Percentiles rank a stretch among this genome's conserved stretches.
Evolutionary conservation across 2,797 vertebrate genomes (phyloP).

Genomic region (Pyrocephalus nanus): DNA sequence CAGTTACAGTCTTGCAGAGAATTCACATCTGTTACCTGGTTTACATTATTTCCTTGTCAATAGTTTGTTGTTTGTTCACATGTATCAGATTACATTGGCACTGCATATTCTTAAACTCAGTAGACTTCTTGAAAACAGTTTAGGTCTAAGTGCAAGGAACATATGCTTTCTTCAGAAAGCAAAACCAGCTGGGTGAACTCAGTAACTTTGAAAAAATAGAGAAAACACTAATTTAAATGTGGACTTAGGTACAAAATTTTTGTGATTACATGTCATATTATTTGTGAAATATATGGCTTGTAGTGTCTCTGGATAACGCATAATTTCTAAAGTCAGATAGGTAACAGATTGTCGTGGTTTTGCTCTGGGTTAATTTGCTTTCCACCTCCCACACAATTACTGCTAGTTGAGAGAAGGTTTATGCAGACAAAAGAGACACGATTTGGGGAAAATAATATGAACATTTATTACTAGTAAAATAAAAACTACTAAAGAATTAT

Average conservation of each 20-base stretch:
- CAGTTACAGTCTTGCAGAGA: neutral
- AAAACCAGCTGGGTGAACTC: neutral
- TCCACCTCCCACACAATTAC: no score
- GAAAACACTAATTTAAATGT: neutral
- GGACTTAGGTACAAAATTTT: neutral
- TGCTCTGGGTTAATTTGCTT: no score
- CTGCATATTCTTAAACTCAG: neutral
- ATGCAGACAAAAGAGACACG: no score
- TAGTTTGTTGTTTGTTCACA: neutral
- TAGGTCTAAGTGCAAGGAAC: neutral
- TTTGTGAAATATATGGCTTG: neutral
- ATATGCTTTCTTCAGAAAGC: neutral
- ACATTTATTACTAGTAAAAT: no score
- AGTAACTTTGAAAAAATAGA: neutral
- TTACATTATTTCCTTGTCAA: neutral
- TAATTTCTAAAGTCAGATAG: neutral
- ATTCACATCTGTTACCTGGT: neutral
- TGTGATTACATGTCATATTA: neutral
- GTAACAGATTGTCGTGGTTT: no score
- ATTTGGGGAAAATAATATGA: no score
- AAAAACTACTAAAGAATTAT: no score
- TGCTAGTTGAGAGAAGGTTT: no score
- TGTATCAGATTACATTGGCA: neutral
- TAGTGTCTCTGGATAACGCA: neutral
- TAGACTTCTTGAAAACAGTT: neutral